Conservation (phyloP, 2,797 vertebrate species). For the Girardinus metallicus region DNA sequence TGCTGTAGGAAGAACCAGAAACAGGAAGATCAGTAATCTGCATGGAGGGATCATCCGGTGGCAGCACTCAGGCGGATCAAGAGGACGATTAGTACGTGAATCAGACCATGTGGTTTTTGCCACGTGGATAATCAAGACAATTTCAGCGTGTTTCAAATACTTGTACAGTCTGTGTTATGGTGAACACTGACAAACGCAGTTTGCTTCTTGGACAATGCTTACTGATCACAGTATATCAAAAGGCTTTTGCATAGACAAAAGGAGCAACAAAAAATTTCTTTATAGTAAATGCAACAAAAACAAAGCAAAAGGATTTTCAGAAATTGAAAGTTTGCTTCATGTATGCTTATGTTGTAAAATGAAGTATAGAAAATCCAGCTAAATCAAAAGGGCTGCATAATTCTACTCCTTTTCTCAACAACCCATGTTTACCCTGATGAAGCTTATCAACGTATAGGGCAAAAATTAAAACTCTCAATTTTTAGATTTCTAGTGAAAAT, state of each 20-base stretch:
- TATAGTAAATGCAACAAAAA: background rate
- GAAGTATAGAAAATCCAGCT: background rate
- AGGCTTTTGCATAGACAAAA: background rate
- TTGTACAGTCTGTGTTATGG: too few relatives aligned
- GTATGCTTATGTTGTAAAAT: background rate
- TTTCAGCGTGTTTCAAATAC: background rate
- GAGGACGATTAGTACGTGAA: background rate
- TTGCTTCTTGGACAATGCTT: background rate
- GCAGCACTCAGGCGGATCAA: background rate
- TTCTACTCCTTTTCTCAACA: background rate
- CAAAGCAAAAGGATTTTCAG: background rate
- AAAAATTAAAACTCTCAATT: too few relatives aligned
- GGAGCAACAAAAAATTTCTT: background rate
- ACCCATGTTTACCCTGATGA: background rate
- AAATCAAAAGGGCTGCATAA: background rate
- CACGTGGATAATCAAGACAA: background rate
- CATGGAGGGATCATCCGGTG: background rate
- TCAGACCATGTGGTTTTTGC: background rate
- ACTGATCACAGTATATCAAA: background rate
- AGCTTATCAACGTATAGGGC: too few relatives aligned
- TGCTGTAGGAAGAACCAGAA: slow-evolving; percentile 76
- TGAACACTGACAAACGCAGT: too few relatives aligned
- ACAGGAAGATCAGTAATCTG: background rate
- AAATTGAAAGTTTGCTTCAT: background rate
- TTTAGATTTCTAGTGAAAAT: too few relatives aligned